These are phyloP conservation scores for Sycobia sp. DNA, from an alignment of 1,140 invertebrate species.

Conservation along the genomic window DNA sequence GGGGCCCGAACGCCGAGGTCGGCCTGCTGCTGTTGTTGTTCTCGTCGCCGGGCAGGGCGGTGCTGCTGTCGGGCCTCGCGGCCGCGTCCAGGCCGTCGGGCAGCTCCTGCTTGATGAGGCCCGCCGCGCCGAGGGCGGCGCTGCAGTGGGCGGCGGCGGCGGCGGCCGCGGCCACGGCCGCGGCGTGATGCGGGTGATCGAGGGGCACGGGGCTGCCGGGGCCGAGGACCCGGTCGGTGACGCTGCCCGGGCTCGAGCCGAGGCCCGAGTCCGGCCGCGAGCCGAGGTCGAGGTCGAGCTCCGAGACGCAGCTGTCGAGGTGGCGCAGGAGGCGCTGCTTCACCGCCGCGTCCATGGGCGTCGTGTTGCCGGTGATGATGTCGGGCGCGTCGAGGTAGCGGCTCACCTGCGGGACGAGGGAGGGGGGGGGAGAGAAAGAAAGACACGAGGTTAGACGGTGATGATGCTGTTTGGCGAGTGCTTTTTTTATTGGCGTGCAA, in stretches of 20 bases:
- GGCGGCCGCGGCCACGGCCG: constrained; percentile 37
- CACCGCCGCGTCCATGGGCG: constrained; percentile 69
- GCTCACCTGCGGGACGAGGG: constrained; percentile 56
- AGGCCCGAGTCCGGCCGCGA: constrained; percentile 59
- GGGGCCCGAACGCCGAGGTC: constrained; percentile 53
- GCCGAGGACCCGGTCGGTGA: constrained; percentile 54
- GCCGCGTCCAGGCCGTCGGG: constrained; percentile 48
- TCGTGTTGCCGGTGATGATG: constrained; percentile 67
- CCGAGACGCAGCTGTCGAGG: constrained; percentile 72
- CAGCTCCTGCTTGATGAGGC: constrained; percentile 56
- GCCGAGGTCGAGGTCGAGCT: constrained; percentile 71
- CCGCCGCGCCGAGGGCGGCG: constrained; percentile 40
- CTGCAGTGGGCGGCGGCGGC: constrained; percentile 52
- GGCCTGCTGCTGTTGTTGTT: constrained; percentile 58
- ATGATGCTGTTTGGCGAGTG: too few relatives aligned
- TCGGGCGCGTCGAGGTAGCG: constrained; percentile 71
- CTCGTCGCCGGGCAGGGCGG: constrained; percentile 55
- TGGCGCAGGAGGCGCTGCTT: constrained; percentile 73
- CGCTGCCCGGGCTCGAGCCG: constrained; percentile 57
- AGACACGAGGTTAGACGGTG: too few relatives aligned
- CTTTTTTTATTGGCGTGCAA: neutral
- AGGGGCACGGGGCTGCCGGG: constrained; percentile 52
- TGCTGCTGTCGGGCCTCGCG: constrained; percentile 57
- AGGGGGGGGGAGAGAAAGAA: too few relatives aligned
- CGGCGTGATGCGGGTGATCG: constrained; percentile 43